These are phyloP conservation scores for Eretmocerus hayati DNA, from an alignment of 2,888 invertebrate genomes.

Conservation along the genomic window DNA sequence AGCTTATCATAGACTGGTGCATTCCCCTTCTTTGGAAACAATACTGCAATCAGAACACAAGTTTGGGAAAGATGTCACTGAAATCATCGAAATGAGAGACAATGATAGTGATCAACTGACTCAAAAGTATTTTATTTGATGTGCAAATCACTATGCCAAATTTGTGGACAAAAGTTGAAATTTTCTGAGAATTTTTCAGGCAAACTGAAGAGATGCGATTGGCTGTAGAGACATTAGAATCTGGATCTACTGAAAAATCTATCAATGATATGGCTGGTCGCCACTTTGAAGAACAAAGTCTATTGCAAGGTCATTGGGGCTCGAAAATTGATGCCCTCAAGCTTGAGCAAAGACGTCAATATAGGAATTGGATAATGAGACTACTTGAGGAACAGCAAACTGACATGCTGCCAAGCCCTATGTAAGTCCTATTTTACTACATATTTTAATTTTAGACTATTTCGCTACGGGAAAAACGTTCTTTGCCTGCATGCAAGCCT, in stretches of 20 bases:
- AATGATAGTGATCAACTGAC: conserved; percentile 64
- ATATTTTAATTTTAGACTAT: not conserved
- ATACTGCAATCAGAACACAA: conserved; percentile 83
- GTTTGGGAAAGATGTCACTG: conserved; percentile 73
- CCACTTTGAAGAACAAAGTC: conserved; percentile 76
- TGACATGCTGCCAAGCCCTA: conserved; percentile 52
- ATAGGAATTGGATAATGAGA: conserved; percentile 82
- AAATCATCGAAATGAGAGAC: conserved; percentile 66
- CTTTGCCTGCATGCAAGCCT: too few species aligned
- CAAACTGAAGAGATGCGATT: conserved; percentile 86
- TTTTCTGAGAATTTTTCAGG: conserved; percentile 43
- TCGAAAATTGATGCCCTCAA: conserved; percentile 78
- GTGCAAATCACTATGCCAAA: not conserved
- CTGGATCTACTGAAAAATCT: conserved; percentile 71
- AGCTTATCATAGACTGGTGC: conserved; percentile 74
- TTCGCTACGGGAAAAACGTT: not conserved
- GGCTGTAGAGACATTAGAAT: conserved; percentile 71
- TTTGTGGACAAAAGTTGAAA: too few species aligned
- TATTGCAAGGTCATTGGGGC: conserved; percentile 79
- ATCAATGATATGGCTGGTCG: conserved; percentile 77
- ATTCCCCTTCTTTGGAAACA: conserved; percentile 80
- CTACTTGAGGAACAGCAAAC: conserved; percentile 67
- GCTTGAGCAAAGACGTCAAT: conserved; percentile 78
- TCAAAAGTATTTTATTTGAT: conserved; percentile 47
- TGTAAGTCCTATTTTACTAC: conserved; percentile 38